phyloP scores from a whole-genome alignment of 1,140 invertebrate genomes.

The Ips nitidus region DNA sequence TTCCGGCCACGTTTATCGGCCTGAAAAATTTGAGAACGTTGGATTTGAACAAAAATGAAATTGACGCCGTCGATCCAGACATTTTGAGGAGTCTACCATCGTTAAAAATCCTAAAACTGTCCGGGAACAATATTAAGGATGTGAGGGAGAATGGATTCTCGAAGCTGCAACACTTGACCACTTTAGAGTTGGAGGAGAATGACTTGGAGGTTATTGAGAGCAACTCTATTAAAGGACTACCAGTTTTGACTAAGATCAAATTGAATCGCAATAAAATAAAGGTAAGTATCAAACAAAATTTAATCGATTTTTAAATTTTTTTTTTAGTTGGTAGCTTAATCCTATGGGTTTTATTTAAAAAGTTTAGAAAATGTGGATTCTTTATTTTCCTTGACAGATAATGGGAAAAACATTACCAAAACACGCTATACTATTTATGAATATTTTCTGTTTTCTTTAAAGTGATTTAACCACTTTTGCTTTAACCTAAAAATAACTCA shows the following conservation, averaged over 20 bases:
- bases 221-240: slow-evolving; percentile 74
- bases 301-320: too few relatives aligned
- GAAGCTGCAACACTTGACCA: slow-evolving; percentile 68
- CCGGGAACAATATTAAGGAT: slow-evolving; percentile 74
- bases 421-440: too few relatives aligned
- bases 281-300: slow-evolving; percentile 11
- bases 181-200: slow-evolving; percentile 79
- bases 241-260: slow-evolving; percentile 74
- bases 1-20: slow-evolving; percentile 70
- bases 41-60: slow-evolving; percentile 78
- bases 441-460: too few relatives aligned
- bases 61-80: slow-evolving; percentile 69
- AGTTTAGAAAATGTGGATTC: too few relatives aligned
- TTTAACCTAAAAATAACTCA: too few relatives aligned
- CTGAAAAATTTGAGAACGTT: slow-evolving; percentile 68
- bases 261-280: slow-evolving; percentile 74
- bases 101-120: slow-evolving; percentile 67
- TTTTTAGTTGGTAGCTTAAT: too few relatives aligned
- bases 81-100: slow-evolving; percentile 66
- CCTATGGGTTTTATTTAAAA: too few relatives aligned
- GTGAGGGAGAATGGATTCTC: slow-evolving; percentile 71
- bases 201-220: slow-evolving; percentile 75
- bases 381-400: too few relatives aligned
- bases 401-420: too few relatives aligned
- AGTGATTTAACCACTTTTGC: too few relatives aligned